Evolutionary conservation across 2,888 invertebrate species (phyloP).

Genomic region (Idaea dimidiata): DNA sequence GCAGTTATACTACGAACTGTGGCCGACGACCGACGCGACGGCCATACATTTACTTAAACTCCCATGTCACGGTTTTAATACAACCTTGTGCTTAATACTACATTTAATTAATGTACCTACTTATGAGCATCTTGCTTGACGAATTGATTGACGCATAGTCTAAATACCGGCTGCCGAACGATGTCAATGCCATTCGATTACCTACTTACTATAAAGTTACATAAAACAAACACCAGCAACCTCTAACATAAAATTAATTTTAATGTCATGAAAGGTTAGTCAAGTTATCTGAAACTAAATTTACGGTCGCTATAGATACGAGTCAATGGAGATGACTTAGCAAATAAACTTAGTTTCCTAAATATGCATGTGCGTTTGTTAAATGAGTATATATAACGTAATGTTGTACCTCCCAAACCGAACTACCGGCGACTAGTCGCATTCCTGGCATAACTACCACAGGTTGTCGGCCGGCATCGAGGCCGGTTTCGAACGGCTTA

Average conservation of each 20-base stretch:
- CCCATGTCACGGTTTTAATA: slow-evolving; percentile 48
- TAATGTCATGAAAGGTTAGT: not conserved
- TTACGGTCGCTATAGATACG: slow-evolving; percentile 11
- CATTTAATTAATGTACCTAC: slow-evolving; percentile 36
- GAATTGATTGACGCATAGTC: slow-evolving; percentile 27
- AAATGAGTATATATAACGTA: slow-evolving; percentile 40
- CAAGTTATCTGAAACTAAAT: not conserved
- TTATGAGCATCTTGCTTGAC: slow-evolving; percentile 23
- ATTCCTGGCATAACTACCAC: slow-evolving; percentile 70
- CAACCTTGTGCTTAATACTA: slow-evolving; percentile 49
- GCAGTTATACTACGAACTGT: slow-evolving; percentile 55
- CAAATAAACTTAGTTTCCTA: slow-evolving; percentile 27
- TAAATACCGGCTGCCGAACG: slow-evolving; percentile 10
- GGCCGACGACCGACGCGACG: slow-evolving; percentile 33
- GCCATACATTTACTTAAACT: slow-evolving; percentile 51
- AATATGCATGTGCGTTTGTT: slow-evolving; percentile 50
- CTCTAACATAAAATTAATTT: not conserved
- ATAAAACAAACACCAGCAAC: not conserved
- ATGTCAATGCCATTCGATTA: slow-evolving; percentile 8
- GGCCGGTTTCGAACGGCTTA: slow-evolving; percentile 68
- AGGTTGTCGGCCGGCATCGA: slow-evolving; percentile 68
- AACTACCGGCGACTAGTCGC: slow-evolving; percentile 65
- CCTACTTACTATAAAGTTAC: not conserved
- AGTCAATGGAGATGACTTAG: slow-evolving; percentile 18
- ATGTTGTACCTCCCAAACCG: slow-evolving; percentile 67